Evolutionary conservation across 2,113 vertebrate genomes (phyloP), one percentile per base, ranked within the genome.

Genomic region (Eolophus roseicapilla): DNA sequence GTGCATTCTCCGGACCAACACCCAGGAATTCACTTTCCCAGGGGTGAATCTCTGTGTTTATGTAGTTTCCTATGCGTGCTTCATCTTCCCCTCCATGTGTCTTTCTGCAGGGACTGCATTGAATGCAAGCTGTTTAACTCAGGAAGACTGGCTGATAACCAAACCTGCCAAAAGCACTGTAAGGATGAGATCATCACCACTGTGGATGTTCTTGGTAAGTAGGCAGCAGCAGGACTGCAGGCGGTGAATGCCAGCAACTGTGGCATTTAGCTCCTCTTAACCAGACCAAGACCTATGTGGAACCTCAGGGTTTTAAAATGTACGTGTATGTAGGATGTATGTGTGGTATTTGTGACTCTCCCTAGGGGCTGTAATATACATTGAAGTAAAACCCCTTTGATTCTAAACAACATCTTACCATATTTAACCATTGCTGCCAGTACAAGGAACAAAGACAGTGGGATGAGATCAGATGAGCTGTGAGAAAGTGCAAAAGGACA

Each of bases 91-190:
- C 20, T 84, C 11, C 4, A 1, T 44, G 74, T 88, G 23, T 83
- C 50, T 90, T 96, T 86, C 94, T 95, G 78, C 96, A 99, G 99
- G 97, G 99, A 99, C 46, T 99, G 99, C 57, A 99, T 99, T 5
- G 99, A 99, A 90, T 99, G 99, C 93, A 97, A 98, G 67, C 98
- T 99, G 59, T 99, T 99, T 97, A 98, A 98, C 97, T 98, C 98
- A 4, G 98, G 98, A 50, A 98, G 97, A 68, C 97, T 99, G 33
- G 98, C 98, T 57, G 99, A 99, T 98, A 99, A 99, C 98, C 98
- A 99, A 96, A 99, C 99, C 79, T 99, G 99, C 95, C 99, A 99
- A 91, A 99, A 98, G 62, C 98, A 98, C 95, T 99, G 99, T 98
- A 99, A 98, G 95, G 99, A 99, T 11, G 97, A 99, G 94, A 99